Base-by-base conservation (phyloP, 2,797 vertebrate genomes). In the Phataginus tricuspis region DNA sequence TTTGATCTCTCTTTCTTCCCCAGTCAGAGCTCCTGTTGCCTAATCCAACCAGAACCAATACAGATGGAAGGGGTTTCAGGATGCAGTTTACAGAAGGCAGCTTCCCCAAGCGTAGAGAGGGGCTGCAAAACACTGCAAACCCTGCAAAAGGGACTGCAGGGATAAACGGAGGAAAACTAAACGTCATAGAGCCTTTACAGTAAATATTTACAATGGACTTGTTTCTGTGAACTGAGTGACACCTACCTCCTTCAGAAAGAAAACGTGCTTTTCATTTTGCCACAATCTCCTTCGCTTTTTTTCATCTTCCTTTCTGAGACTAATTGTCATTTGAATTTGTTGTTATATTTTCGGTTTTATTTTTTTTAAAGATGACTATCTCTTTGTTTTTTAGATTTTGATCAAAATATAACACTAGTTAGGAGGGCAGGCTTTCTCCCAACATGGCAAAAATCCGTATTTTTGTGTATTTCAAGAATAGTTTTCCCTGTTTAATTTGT, bases 281-380 rank as follows among this genome's bases (percentile, higher is more conserved):
- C 15, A 55, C 16, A 84, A 34, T 45, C 11, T 57, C 59, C 49
- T 57, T 92, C 5, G 75, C 37, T 74, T 69, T 59, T 63, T 93
- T 45, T 45, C 23, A 64, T 66, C 45, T 45, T 92, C 53, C 12
- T n/a, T 79, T 69, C 37, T 57, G 21, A 92, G 37, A 90, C 3
- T 27, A 34, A 88, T 88, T 90, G 34, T 13, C n/a, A 69, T 77
- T 69, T 94, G 19, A 94, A 93, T 74, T 94, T 16, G 61, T 71
- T 34, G 55, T 64, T 55, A 51, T 14, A 2, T 79, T 63, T 78
- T 78, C 8, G 18, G 15, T n/a, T 75, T 59, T 25, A 18, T 64
- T 82, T 86, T 72, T 72, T 61, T 78, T 19, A 55, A 92, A 71
- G 7, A 95, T 55, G 77, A 49, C 61, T 18, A 53, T 68, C 5